Evolutionary conservation across 2,113 vertebrate species (phyloP), one percentile per base, ranked within the genome.

Genomic region (Saimiri boliviensis): DNA sequence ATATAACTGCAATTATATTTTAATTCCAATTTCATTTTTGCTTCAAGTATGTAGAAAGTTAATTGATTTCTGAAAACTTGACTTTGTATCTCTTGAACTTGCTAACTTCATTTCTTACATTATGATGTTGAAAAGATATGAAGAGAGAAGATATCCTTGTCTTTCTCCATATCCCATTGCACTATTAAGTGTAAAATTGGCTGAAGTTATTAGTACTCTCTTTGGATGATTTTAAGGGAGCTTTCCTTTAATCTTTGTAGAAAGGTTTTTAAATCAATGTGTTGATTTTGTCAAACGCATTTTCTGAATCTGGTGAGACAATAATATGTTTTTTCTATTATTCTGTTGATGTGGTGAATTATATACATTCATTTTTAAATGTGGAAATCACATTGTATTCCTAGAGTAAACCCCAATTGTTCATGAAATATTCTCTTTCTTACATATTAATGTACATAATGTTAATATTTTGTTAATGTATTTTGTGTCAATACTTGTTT

Each of bases 81-180:
- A 49, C 13, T 68, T 70, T 68, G 8, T 88, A 84, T 84, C 11
- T 40, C 87, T 88, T 97, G 63, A 96, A 60, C 23, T 90, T 84
- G 35, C 14, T 83, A 82, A 52, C 47, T 96, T 92, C 3, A 68
- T 89, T 90, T 95, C 30, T 56, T 93, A 86, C 8, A 89, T 17
- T 70, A 19, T 3, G 27, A 45, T 77, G 4, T 14, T 58, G 17
- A 85, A 37, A 54, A 85, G 11, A 76, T 63, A 25, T 49, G 25
- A 8, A 81, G 3, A 37, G 49, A 23, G 10, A 84, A 54, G 19
- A 74, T 60, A 73, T 45, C 70, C 19, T 81, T 86, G 17, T 13
- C 17, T 80, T 93, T 63, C 71, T 52, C 35, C 13, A 0, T 14
- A 56, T n/a, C 21, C 25, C 54, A 8, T 76, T 47, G 42, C 5